phyloP scores from a whole-genome alignment of 1,140 invertebrate species.

The Drosophila bipectinata region DNA sequence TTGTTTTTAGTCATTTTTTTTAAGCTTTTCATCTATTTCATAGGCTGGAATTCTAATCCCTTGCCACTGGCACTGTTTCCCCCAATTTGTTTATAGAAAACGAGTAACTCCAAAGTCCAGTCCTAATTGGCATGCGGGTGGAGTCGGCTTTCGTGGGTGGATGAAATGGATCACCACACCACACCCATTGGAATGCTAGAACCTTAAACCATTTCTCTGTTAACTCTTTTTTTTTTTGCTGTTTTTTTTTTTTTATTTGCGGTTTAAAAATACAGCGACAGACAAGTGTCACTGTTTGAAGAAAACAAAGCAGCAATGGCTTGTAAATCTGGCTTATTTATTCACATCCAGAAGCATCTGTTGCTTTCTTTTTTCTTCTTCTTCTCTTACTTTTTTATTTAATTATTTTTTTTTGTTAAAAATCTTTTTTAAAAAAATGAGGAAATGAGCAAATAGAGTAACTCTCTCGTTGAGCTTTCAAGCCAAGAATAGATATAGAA shows the following conservation, averaged over 20 bases:
- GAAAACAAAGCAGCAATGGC: neutral
- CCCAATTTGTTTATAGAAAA: too few relatives aligned
- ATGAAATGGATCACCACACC: slow-evolving; percentile 26
- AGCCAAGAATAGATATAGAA: slow-evolving; percentile 30
- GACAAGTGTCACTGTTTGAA: neutral
- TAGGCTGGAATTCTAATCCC: too few relatives aligned
- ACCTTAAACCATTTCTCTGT: slow-evolving; percentile 3
- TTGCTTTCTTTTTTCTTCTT: slow-evolving; percentile 15
- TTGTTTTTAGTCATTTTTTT: too few relatives aligned
- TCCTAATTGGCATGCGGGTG: slow-evolving; percentile 50
- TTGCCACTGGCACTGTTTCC: too few relatives aligned
- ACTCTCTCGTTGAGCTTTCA: slow-evolving; percentile 1
- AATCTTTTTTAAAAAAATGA: slow-evolving; percentile 1
- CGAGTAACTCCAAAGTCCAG: slow-evolving; percentile 7
- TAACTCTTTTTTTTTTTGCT: neutral
- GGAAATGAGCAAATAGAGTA: slow-evolving; percentile 1
- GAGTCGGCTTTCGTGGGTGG: slow-evolving; percentile 9
- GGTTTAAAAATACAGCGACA: neutral
- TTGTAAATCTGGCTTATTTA: slow-evolving; percentile 22
- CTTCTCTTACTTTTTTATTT: neutral
- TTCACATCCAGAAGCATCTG: slow-evolving; percentile 20
- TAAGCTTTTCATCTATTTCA: too few relatives aligned
- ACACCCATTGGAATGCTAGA: slow-evolving; percentile 35
- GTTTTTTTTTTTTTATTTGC: neutral
- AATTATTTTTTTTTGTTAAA: neutral